Base-by-base conservation (phyloP, 2,113 vertebrate species). In the Anguilla japonica region DNA sequence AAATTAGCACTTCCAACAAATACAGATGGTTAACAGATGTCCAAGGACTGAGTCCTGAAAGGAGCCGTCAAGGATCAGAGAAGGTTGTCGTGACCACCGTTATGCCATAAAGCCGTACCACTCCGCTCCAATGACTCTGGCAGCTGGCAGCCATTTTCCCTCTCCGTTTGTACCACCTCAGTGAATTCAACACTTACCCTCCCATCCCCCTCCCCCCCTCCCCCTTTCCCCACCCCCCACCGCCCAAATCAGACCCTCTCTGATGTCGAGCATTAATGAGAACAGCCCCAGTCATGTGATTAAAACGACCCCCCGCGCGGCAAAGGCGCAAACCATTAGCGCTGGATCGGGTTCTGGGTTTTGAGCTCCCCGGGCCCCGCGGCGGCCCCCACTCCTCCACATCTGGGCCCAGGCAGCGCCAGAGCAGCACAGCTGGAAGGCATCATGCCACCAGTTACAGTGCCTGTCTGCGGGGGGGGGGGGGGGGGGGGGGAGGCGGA, bases 321-420 rank as follows among this genome's bases (percentile, higher is more conserved):
- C 81, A 81, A 67, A 88, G 67, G 53, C 13, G 82, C 22, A 83
- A 81, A 80, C 85, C 80, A 89, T 75, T 67, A 71, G 71, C 22
- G 13, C 50, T 53, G 50, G 50, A 39, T 29, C 0, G 57, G 34
- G 60, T 81, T 15, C 41, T 26, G 46, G 34, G 34, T 34, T 40
- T 86, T 87, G 78, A 82, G 86, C 82, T 71, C 34, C 82, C 57
- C 26, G 14, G 56, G 40, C 78, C 79, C 83, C 40, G 9, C 53
- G 67, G 79, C 86, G 34, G 0, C 79, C 57, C 34, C 85, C 82
- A 78, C 5, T 84, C 75, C 57, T 11, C 87, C 41, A 92, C 91
- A 91, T 92, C 87, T 93, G 89, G 87, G 67, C 41, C 71, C 29
- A 8, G 41, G 18, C 41, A n/a, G 60, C 43, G 16, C 46, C 40